Evolutionary conservation across 1,140 invertebrate genomes (phyloP).

Genomic region (Drosophila orena): DNA sequence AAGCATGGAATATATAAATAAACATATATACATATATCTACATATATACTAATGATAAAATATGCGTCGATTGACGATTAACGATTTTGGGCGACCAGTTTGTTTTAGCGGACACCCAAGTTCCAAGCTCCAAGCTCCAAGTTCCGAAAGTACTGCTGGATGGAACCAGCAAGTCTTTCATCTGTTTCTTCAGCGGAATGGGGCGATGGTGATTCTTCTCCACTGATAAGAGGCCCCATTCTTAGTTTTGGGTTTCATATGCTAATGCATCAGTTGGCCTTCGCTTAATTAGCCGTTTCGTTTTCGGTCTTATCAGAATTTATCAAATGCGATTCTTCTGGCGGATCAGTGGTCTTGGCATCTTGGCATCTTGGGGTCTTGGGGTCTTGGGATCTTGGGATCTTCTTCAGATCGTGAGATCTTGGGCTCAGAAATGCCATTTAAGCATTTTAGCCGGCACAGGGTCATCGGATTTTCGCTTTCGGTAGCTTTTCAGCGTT

Average conservation of each 20-base stretch:
- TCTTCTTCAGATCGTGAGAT: background rate
- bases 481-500: conserved; percentile 40
- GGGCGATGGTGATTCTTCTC: conserved; percentile 22
- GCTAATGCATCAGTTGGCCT: conserved; percentile 67
- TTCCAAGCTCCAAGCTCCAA: background rate
- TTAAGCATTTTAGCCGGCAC: conserved; percentile 5
- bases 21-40: conserved; percentile 17
- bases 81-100: conserved; percentile 52
- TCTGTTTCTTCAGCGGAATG: conserved; percentile 19
- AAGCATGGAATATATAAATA: conserved; percentile 62
- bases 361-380: too few species aligned
- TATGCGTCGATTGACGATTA: conserved; percentile 45
- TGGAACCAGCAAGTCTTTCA: conserved; percentile 11
- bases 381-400: background rate
- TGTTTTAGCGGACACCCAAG: conserved; percentile 1
- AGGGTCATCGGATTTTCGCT: conserved; percentile 23
- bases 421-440: conserved; percentile 10
- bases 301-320: conserved; percentile 67
- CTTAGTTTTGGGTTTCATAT: conserved; percentile 40
- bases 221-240: conserved; percentile 30
- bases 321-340: conserved; percentile 54
- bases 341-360: conserved; percentile 13
- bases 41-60: conserved; percentile 45
- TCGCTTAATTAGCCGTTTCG: conserved; percentile 73
- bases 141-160: conserved; percentile 28